A percentile compares a stretch with the other conserved stretches of the same genome.
These are phyloP conservation scores for Enoplosus armatus DNA, from an alignment of 2,797 vertebrate genomes.

Conservation along the genomic window DNA sequence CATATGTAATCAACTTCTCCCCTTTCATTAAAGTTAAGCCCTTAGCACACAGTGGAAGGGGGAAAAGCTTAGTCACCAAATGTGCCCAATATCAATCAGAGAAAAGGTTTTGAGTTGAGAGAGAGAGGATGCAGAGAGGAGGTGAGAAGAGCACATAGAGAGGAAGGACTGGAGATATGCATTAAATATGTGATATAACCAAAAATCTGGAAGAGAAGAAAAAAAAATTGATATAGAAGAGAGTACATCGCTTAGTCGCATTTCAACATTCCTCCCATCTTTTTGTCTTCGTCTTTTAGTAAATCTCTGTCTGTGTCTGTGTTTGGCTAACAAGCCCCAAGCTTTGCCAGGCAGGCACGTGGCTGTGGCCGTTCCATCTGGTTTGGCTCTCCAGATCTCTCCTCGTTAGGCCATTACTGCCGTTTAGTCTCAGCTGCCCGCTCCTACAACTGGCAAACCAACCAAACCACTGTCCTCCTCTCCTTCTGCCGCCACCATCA, in stretches of 20 bases:
- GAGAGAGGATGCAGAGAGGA: neutral
- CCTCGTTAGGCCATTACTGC: slow-evolving; percentile 77
- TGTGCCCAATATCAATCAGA: slow-evolving; percentile 70
- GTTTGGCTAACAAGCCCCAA: slow-evolving; percentile 62
- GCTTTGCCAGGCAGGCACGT: slow-evolving; percentile 61
- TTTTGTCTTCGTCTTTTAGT: slow-evolving; percentile 40
- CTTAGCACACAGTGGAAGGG: slow-evolving; percentile 44
- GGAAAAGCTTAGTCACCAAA: slow-evolving; percentile 63
- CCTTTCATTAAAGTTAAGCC: slow-evolving; percentile 72
- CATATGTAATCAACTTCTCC: slow-evolving; percentile 72
- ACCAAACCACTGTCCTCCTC: slow-evolving; percentile 72
- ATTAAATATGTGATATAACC: slow-evolving; percentile 11
- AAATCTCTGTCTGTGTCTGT: slow-evolving; percentile 55
- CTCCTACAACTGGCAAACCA: slow-evolving; percentile 79
- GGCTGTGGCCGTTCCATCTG: slow-evolving; percentile 75
- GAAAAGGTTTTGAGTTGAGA: slow-evolving; percentile 24
- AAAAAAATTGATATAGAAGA: neutral
- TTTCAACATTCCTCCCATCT: slow-evolving; percentile 27
- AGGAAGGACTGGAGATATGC: neutral
- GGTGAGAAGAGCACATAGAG: neutral
- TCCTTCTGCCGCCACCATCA: slow-evolving; percentile 60
- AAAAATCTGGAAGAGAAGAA: neutral
- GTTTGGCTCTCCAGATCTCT: slow-evolving; percentile 75
- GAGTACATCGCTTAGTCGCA: slow-evolving; percentile 3
- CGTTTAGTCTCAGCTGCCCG: slow-evolving; percentile 80